A percentile compares a stretch with the other conserved stretches of the same genome.
Conservation (phyloP, 2,888 invertebrate species). For the Troides oblongomaculatus region DNA sequence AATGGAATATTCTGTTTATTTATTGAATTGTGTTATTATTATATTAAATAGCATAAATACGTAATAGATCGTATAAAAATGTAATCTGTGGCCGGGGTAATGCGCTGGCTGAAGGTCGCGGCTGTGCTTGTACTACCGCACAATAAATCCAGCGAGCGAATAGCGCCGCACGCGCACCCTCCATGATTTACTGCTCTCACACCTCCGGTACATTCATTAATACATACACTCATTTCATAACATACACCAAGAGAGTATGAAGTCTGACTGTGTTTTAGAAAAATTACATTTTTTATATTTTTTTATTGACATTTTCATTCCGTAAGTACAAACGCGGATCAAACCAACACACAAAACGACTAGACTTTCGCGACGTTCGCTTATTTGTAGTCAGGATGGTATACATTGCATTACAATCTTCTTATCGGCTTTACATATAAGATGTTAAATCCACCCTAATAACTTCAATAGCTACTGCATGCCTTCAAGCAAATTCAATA, state of each 20-base stretch:
- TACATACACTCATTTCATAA: constrained; percentile 44
- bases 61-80: constrained; percentile 29
- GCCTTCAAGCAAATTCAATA: too few species aligned
- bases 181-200: constrained; percentile 49
- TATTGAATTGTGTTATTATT: too few species aligned
- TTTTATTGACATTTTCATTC: neutral
- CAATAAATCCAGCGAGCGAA: constrained; percentile 51
- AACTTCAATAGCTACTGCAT: neutral
- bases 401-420: too few species aligned
- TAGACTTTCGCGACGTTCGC: too few species aligned
- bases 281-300: too few species aligned
- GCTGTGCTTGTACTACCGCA: constrained; percentile 45
- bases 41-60: constrained; percentile 8
- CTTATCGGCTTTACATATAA: too few species aligned
- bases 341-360: neutral
- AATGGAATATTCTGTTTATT: too few species aligned
- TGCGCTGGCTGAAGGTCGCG: constrained; percentile 44
- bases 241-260: neutral
- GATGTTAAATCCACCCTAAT: neutral
- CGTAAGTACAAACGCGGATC: neutral
- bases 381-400: too few species aligned
- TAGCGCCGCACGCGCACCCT: constrained; percentile 39
- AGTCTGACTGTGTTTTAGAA: too few species aligned
- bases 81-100: constrained; percentile 30
- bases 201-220: constrained; percentile 56